These are phyloP conservation scores for Netelia melanura DNA, from an alignment of 2,888 invertebrate species.

Conservation along the genomic window DNA sequence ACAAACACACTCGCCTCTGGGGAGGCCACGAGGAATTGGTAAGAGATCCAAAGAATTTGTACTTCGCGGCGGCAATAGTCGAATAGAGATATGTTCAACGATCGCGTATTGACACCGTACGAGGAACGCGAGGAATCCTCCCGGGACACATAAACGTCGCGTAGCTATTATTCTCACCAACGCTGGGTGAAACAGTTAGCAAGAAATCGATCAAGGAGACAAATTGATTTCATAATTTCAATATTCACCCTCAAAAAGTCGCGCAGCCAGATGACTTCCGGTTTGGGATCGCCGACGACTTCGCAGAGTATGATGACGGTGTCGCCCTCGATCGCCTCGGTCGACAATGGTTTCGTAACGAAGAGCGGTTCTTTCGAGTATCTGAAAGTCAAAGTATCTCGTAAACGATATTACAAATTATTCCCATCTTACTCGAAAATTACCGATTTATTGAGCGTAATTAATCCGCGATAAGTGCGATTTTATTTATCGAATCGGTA, in stretches of 20 bases:
- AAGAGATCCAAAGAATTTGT: slow-evolving; percentile 38
- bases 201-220: neutral
- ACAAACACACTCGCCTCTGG: slow-evolving; percentile 44
- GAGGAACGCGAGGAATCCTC: slow-evolving; percentile 43
- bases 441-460: neutral
- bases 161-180: slow-evolving; percentile 31
- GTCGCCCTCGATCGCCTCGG: slow-evolving; percentile 94
- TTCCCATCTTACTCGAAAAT: neutral
- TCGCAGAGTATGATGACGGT: slow-evolving; percentile 94
- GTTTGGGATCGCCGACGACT: slow-evolving; percentile 95
- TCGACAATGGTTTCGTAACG: slow-evolving; percentile 92
- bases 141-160: slow-evolving; percentile 52
- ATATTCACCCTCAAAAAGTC: slow-evolving; percentile 93
- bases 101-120: slow-evolving; percentile 17
- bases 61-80: neutral
- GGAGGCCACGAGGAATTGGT: slow-evolving; percentile 32
- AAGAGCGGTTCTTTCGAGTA: slow-evolving; percentile 94
- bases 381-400: slow-evolving; percentile 84
- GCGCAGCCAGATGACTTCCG: slow-evolving; percentile 94
- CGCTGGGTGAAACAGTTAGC: slow-evolving; percentile 30
- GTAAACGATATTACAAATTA: neutral
- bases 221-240: too few relatives aligned
- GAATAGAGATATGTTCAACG: slow-evolving; percentile 52
- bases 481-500: too few relatives aligned
- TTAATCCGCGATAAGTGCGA: neutral